Percentiles rank a stretch among this genome's conserved stretches.
Evolutionary conservation across 2,113 vertebrate species (phyloP).

Genomic region (Cavia aperea): DNA sequence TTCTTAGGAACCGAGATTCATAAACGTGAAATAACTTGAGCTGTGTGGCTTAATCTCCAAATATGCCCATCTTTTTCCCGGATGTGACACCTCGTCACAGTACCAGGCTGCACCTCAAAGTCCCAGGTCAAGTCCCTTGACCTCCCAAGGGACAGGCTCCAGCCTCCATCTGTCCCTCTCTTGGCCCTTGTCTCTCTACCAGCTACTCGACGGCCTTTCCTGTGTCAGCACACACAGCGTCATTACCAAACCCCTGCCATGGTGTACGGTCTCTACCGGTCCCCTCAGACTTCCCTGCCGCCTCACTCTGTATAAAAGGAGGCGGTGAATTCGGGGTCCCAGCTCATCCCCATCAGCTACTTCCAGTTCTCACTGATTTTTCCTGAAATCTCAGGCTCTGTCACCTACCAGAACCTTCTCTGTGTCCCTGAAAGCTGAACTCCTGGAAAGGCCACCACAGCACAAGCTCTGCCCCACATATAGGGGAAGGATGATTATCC

Average conservation of each 20-base stretch:
- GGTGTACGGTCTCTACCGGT: rapidly evolving
- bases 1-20: neutral
- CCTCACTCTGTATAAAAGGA: neutral
- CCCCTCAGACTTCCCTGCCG: neutral
- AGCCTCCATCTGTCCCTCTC: neutral
- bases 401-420: neutral
- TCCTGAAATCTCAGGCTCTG: neutral
- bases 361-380: neutral
- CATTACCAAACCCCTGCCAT: neutral
- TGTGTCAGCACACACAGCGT: neutral
- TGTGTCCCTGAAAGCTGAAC: neutral
- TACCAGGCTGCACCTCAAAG: neutral
- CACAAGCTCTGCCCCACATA: neutral
- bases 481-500: neutral
- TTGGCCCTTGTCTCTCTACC: neutral
- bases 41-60: neutral
- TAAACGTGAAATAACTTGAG: neutral
- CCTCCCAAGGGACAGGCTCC: neutral
- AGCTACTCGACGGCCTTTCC: neutral
- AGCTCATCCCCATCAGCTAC: neutral
- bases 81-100: neutral
- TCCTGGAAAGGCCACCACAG: neutral
- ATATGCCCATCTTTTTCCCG: neutral
- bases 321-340: neutral
- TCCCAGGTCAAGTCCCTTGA: neutral